Percentiles rank a stretch among this genome's conserved stretches.
These are phyloP conservation scores for Marasmarcha lunaedactyla DNA, from an alignment of 2,888 invertebrate species.

Conservation along the genomic window DNA sequence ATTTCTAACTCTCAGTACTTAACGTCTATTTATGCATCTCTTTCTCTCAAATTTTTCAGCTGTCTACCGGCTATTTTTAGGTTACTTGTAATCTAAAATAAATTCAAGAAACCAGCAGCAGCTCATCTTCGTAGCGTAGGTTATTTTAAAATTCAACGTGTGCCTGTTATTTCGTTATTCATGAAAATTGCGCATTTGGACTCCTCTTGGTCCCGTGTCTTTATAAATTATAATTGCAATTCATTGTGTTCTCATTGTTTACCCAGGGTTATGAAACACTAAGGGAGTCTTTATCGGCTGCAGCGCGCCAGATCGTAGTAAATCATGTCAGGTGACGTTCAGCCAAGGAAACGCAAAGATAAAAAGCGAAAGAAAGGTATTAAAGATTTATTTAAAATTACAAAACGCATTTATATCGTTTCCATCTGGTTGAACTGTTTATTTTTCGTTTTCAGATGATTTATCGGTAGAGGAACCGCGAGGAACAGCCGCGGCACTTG, in stretches of 20 bases:
- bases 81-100: conserved; percentile 60
- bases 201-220: conserved; percentile 28
- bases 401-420: conserved; percentile 12
- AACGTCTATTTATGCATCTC: no score
- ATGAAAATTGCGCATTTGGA: conserved; percentile 57
- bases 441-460: conserved; percentile 44
- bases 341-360: conserved; percentile 88
- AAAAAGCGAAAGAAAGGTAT: conserved; percentile 88
- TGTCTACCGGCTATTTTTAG: conserved; percentile 67
- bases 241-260: conserved; percentile 48
- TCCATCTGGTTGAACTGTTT: conserved; percentile 45
- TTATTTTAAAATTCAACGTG: conserved; percentile 62
- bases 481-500: conserved; percentile 53
- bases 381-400: conserved; percentile 19
- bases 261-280: conserved; percentile 66
- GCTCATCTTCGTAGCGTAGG: conserved; percentile 45
- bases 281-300: conserved; percentile 46
- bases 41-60: conserved; percentile 27
- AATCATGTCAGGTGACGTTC: conserved; percentile 88
- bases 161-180: conserved; percentile 40
- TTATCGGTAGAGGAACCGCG: conserved; percentile 54
- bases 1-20: no score
- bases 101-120: conserved; percentile 54
- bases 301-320: conserved; percentile 46
- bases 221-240: conserved; percentile 24